Evolutionary conservation across 2,113 vertebrate species (phyloP), one percentile per base, ranked within the genome.

Genomic region (Periophthalmodon schlosseri): DNA sequence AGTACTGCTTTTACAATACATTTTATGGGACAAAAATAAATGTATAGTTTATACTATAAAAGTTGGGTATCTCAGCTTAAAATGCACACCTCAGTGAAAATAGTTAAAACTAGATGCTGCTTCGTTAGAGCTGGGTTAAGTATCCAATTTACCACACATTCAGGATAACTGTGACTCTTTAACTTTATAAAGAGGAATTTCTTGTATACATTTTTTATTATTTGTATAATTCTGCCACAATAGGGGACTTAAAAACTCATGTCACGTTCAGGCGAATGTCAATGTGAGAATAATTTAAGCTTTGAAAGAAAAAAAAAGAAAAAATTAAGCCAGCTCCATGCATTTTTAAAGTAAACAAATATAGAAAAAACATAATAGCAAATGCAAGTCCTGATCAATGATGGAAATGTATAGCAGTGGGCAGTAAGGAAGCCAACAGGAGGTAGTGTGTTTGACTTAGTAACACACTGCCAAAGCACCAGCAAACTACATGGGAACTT

Each of bases 401-500:
- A 74, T 8, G 49, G 57, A 64, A 50, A 70, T 34, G 57, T 68
- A 69, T 54, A 18, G 83, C 72, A 73, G 78, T 81, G 80, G 73
- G 79, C 69, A 77, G 69, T 69, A 34, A 72, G 68, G 64, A 64
- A 77, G 84, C 72, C 77, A 73, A 70, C 77, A 77, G 76, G 21
- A 80, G 81, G 69, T 54, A 60, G 60, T 61, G 70, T 77, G 75
- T 83, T 82, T 58, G 33, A 69, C 33, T 56, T 24, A 76, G 68
- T 61, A 84, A 78, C 81, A 87, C 82, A 81, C 79, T 70, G 68
- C 81, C 83, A 47, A 47, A 81, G 64, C 67, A 63, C 79, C 82
- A 85, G 85, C 77, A 85, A n/a, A n/a, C n/a, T 93, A 89, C 91
- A 84, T 83, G 82, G 88, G 83, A 93, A 99, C 98, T 99, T 98